Percentiles rank a stretch among this genome's conserved stretches.
These are phyloP conservation scores for Eristalinus sepulchralis DNA, from an alignment of 2,888 invertebrate genomes.

Conservation along the genomic window DNA sequence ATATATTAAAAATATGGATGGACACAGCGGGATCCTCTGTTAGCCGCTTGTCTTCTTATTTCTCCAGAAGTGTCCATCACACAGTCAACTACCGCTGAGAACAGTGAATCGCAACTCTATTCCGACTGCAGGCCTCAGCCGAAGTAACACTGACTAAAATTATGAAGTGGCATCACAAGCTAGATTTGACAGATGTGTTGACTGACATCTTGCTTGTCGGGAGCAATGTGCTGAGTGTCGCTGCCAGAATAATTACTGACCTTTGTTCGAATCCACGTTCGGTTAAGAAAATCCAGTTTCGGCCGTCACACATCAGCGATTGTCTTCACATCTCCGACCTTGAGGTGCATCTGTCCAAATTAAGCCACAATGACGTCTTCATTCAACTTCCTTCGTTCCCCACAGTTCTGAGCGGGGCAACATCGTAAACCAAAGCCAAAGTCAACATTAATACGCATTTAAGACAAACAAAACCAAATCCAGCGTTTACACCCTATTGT, in stretches of 20 bases:
- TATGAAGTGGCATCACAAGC: background rate
- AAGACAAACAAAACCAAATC: slow-evolving; percentile 24
- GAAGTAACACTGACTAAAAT: background rate
- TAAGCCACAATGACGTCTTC: background rate
- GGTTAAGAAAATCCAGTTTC: background rate
- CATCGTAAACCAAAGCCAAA: slow-evolving; percentile 14
- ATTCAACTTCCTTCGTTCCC: background rate
- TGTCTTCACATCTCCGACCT: background rate
- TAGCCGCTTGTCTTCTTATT: background rate
- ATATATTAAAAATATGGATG: background rate
- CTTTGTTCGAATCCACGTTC: background rate
- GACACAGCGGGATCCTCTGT: background rate
- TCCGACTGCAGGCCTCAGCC: background rate
- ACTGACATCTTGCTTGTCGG: background rate
- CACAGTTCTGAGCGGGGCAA: background rate
- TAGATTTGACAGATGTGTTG: background rate
- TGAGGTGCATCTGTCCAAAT: slow-evolving; percentile 9
- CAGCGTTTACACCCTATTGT: slow-evolving; percentile 31
- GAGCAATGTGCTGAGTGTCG: background rate
- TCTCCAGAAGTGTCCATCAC: background rate
- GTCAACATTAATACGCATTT: slow-evolving; percentile 30
- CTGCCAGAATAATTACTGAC: background rate
- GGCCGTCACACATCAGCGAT: background rate
- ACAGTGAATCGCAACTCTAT: background rate
- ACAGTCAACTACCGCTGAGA: background rate